phyloP scores from a whole-genome alignment of 2,113 vertebrate species.

The Gadus chalcogrammus region DNA sequence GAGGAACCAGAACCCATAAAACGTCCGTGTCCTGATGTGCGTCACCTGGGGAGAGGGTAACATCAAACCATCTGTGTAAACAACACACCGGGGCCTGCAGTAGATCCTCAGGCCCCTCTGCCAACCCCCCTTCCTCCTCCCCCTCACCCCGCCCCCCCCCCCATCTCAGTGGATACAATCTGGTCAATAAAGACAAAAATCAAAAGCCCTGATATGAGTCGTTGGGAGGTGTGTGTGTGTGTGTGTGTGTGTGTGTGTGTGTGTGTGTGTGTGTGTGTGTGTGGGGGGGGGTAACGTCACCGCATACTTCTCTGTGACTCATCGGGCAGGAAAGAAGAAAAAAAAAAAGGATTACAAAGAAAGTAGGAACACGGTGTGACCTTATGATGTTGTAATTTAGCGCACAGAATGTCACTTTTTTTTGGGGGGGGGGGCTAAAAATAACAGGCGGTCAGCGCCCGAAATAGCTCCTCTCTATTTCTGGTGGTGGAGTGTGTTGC shows the following conservation, averaged over 20 bases:
- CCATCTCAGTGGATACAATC: constrained; percentile 41
- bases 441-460: constrained; percentile 61
- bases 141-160: background rate
- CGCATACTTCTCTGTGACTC: constrained; percentile 68
- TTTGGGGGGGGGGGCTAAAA: constrained; percentile 53
- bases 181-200: constrained; percentile 46
- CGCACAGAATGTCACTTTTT: constrained; percentile 60
- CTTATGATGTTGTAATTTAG: constrained; percentile 70
- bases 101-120: background rate
- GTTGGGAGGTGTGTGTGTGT: constrained; percentile 21
- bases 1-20: constrained; percentile 10
- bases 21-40: constrained; percentile 7
- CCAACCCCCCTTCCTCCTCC: background rate
- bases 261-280: constrained; percentile 13
- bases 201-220: constrained; percentile 32
- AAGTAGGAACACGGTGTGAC: constrained; percentile 52
- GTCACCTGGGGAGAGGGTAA: constrained; percentile 23
- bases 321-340: constrained; percentile 43
- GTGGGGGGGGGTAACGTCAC: constrained; percentile 60
- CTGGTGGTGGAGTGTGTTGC: constrained; percentile 58
- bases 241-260: background rate
- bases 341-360: constrained; percentile 21
- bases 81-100: background rate
- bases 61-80: constrained; percentile 47
- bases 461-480: constrained; percentile 77